Evolutionary conservation across 2,113 vertebrate species (phyloP).

Genomic region (Pseudopodoces humilis): DNA sequence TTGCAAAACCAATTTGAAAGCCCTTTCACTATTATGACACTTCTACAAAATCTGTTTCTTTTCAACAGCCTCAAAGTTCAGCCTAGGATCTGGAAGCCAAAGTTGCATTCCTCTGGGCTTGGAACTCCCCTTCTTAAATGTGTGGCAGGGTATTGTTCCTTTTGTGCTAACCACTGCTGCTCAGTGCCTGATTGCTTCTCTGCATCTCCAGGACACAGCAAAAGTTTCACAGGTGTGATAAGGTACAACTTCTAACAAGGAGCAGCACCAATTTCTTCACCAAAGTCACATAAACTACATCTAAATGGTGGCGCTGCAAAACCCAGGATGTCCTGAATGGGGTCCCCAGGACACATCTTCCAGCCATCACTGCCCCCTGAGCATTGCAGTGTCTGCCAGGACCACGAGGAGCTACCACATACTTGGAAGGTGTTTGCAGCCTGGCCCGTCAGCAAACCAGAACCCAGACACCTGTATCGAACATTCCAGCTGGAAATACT

Average conservation of each 20-base stretch:
- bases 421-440: not conserved
- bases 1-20: not conserved
- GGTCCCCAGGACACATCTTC: not conserved
- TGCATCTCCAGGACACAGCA: not conserved
- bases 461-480: accelerated
- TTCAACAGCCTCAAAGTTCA: not conserved
- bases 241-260: not conserved
- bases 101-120: not conserved
- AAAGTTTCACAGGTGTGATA: not conserved
- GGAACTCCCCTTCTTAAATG: not conserved
- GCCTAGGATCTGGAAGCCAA: not conserved
- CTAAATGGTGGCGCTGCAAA: not conserved
- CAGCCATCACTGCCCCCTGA: not conserved
- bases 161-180: not conserved
- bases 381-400: not conserved
- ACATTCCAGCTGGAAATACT: not conserved
- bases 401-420: not conserved
- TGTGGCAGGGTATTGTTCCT: not conserved
- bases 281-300: not conserved
- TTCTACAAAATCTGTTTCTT: not conserved
- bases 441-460: not conserved
- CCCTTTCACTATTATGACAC: not conserved
- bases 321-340: not conserved
- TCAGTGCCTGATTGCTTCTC: not conserved
- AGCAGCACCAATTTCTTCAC: not conserved